These are phyloP conservation scores for Erebia palarica DNA, from an alignment of 2,888 invertebrate species.

Conservation along the genomic window DNA sequence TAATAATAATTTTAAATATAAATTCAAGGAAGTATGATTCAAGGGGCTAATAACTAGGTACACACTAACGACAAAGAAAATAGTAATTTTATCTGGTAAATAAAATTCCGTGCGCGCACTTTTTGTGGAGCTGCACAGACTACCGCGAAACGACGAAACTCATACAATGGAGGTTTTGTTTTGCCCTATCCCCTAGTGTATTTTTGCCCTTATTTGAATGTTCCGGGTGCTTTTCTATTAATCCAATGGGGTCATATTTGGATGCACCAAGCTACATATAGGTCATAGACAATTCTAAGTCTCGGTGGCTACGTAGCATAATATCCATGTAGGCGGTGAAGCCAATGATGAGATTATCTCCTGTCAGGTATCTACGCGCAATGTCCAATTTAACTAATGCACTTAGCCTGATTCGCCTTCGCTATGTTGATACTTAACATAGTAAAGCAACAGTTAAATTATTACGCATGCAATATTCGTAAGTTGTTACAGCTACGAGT, in stretches of 20 bases:
- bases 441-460: slow-evolving; percentile 4
- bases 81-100: no score
- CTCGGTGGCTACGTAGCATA: slow-evolving; percentile 15
- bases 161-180: no score
- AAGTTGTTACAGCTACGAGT: not conserved
- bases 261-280: not conserved
- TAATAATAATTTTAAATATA: no score
- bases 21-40: no score
- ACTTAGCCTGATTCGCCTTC: slow-evolving; percentile 38
- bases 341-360: slow-evolving; percentile 42
- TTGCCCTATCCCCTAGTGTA: no score
- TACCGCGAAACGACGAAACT: no score
- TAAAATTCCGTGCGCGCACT: no score
- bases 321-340: slow-evolving; percentile 34
- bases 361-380: slow-evolving; percentile 41
- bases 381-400: slow-evolving; percentile 43
- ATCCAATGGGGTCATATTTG: not conserved
- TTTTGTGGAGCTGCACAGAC: no score
- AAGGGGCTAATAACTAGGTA: no score
- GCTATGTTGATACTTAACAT: slow-evolving; percentile 35
- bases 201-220: no score
- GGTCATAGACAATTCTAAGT: slow-evolving; percentile 6
- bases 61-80: no score
- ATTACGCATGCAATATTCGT: not conserved
- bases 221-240: no score